phyloP scores from a whole-genome alignment of 2,113 vertebrate species.

The Oenanthe oenanthe region DNA sequence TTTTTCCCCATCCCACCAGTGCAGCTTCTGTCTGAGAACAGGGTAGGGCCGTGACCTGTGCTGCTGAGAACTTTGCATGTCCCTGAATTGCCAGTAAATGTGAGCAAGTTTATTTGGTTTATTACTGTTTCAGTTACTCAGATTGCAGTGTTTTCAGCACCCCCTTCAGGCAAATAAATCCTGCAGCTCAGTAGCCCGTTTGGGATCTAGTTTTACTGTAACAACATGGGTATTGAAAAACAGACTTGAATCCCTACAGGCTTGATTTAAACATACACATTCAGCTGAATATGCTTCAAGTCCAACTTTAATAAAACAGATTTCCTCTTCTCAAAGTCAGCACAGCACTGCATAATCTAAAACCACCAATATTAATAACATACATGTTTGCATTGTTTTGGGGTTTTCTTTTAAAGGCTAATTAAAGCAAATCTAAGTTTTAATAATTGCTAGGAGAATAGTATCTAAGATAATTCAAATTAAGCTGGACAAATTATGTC shows the following conservation, averaged over 20 bases:
- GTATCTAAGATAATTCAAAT: background rate
- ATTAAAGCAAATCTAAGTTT: conserved; percentile 45
- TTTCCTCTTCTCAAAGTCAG: background rate
- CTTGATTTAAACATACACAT: background rate
- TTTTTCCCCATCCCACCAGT: background rate
- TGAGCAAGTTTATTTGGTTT: background rate
- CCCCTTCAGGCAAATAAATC: background rate
- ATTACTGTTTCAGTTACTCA: background rate
- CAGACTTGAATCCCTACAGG: background rate
- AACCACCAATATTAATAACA: background rate
- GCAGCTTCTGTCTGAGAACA: background rate
- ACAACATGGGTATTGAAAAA: background rate
- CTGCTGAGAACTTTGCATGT: background rate
- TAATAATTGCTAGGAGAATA: background rate
- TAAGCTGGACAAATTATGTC: background rate
- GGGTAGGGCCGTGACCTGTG: background rate
- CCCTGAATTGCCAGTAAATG: background rate
- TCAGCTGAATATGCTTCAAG: background rate
- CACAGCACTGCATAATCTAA: background rate
- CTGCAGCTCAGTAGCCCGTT: background rate
- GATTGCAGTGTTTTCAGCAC: background rate
- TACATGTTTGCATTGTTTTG: background rate
- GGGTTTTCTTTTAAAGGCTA: background rate
- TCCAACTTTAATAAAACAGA: background rate
- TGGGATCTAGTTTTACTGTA: background rate